Evolutionary conservation across 2,797 vertebrate species (phyloP).

Genomic region (Poeciliopsis gracilis): DNA sequence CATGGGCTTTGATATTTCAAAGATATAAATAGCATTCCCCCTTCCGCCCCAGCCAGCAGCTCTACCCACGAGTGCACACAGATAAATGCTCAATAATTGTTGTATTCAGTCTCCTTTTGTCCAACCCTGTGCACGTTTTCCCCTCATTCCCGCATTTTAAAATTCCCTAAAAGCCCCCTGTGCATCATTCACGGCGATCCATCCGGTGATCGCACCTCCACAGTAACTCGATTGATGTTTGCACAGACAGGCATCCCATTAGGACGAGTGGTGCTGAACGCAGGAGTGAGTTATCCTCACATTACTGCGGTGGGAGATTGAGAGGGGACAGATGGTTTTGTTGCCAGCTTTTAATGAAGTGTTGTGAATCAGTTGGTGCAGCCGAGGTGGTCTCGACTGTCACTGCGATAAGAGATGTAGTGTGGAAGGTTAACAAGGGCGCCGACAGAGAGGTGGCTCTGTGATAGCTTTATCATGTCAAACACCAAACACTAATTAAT

Average conservation of each 20-base stretch:
- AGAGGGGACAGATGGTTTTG: constrained; percentile 74
- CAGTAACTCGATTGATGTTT: constrained; percentile 66
- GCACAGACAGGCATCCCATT: constrained; percentile 74
- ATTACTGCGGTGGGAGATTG: constrained; percentile 71
- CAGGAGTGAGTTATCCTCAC: constrained; percentile 74
- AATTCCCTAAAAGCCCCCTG: constrained; percentile 47
- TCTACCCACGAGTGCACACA: constrained; percentile 13
- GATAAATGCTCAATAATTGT: constrained; percentile 20
- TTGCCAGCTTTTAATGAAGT: constrained; percentile 74
- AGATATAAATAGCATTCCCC: constrained; percentile 30
- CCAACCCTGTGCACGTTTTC: neutral
- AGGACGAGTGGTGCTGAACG: constrained; percentile 73
- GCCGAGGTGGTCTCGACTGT: constrained; percentile 57
- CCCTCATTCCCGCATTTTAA: constrained; percentile 21
- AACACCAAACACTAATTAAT: constrained; percentile 7
- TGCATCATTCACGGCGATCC: constrained; percentile 50
- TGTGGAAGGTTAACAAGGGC: constrained; percentile 50
- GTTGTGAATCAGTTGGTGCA: constrained; percentile 65
- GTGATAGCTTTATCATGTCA: constrained; percentile 25
- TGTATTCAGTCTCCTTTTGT: constrained; percentile 19
- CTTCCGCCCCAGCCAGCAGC: constrained; percentile 9
- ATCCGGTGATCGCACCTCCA: constrained; percentile 49
- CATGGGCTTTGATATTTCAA: constrained; percentile 39
- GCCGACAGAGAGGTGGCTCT: constrained; percentile 19
- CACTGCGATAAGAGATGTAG: constrained; percentile 39